These are phyloP conservation scores for Dendrolimus punctatus DNA, from an alignment of 1,140 invertebrate species.

Conservation along the genomic window DNA sequence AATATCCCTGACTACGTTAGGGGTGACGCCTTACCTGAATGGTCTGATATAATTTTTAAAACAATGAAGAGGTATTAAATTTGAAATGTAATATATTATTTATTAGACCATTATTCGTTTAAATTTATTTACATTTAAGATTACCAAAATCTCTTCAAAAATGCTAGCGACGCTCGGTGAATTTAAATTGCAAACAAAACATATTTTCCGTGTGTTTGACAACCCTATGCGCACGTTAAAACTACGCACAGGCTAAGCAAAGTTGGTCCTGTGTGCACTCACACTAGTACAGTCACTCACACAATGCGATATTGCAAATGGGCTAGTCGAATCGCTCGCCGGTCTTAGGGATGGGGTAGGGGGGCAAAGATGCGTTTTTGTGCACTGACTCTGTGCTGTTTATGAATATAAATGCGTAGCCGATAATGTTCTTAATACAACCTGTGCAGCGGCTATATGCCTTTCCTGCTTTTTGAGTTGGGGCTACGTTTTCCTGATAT, in stretches of 20 bases:
- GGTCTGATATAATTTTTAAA: no score
- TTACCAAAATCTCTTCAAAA: no score
- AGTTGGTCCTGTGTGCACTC: constrained; percentile 39
- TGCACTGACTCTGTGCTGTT: constrained; percentile 59
- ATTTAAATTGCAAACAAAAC: no score
- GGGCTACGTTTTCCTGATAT: constrained; percentile 8
- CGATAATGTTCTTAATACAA: constrained; percentile 38
- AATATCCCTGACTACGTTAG: no score
- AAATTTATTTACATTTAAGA: no score
- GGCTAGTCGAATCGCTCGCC: constrained; percentile 67
- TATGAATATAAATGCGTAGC: constrained; percentile 64
- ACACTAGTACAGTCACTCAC: constrained; percentile 50
- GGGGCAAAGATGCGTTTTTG: constrained; percentile 63
- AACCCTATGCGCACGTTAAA: constrained; percentile 41
- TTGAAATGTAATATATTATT: no score
- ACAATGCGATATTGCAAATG: constrained; percentile 67
- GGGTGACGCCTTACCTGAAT: no score
- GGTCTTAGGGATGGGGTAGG: constrained; percentile 41
- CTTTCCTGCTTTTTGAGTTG: constrained; percentile 20
- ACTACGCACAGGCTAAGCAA: constrained; percentile 67
- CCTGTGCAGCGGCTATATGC: constrained; percentile 13
- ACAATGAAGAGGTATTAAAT: no score
- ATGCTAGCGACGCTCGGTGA: no score
- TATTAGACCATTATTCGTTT: no score
- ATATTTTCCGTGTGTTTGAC: no score